Percentiles rank a stretch among this genome's conserved stretches.
phyloP scores from a whole-genome alignment of 2,888 invertebrate species.

The Nysson spinosus region DNA sequence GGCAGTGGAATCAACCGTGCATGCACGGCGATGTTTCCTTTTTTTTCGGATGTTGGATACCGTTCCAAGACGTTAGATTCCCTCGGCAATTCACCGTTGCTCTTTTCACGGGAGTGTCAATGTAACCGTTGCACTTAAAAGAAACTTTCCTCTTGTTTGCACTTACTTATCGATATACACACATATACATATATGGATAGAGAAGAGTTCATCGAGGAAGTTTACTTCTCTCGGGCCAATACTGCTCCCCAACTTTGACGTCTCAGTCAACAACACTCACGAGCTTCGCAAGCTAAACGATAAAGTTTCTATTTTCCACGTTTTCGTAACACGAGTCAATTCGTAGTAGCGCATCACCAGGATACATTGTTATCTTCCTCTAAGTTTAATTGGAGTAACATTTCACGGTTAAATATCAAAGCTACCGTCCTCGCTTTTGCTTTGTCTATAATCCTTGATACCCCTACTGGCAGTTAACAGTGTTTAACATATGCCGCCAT shows the following conservation, averaged over 20 bases:
- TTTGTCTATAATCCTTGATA: not conserved
- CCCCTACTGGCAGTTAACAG: too few species aligned
- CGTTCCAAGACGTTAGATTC: not conserved
- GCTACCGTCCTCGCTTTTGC: not conserved
- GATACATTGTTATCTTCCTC: not conserved
- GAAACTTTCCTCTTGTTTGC: constrained; percentile 26
- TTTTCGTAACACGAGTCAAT: not conserved
- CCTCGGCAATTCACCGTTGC: not conserved
- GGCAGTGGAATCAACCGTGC: too few species aligned
- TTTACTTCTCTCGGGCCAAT: not conserved
- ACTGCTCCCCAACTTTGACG: not conserved
- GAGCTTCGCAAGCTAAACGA: not conserved
- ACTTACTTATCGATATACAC: too few species aligned
- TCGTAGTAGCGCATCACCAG: not conserved
- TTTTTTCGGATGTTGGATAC: not conserved
- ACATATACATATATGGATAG: not conserved
- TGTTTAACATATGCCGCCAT: too few species aligned
- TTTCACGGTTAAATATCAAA: not conserved
- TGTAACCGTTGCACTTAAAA: constrained; percentile 1
- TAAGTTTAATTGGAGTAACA: not conserved
- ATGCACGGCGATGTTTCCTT: not conserved
- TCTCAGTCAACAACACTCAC: not conserved
- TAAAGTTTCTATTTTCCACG: not conserved
- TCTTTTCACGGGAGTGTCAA: not conserved
- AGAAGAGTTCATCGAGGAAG: not conserved